Evolutionary conservation across 1,140 invertebrate species (phyloP).

Genomic region (Rhysida immarginata): DNA sequence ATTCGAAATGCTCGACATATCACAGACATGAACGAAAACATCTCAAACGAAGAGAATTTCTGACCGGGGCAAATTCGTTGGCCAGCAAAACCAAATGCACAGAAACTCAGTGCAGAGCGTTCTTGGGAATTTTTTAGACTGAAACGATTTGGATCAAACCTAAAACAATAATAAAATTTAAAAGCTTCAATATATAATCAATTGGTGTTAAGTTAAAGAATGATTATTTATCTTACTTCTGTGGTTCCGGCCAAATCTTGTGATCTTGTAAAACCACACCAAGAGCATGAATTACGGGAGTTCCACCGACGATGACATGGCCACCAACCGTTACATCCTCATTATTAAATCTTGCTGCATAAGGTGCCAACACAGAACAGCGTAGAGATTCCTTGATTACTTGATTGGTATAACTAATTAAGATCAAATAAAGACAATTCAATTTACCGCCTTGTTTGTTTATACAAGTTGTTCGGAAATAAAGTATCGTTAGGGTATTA

Average conservation of each 20-base stretch:
- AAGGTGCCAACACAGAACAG: conserved; percentile 24
- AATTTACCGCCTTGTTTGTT: too few species aligned
- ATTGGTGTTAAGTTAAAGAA: too few species aligned
- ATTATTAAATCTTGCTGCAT: conserved; percentile 23
- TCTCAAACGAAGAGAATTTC: conserved; percentile 21
- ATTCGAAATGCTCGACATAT: conserved; percentile 21
- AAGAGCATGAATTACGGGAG: conserved; percentile 27
- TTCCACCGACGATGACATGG: conserved; percentile 23
- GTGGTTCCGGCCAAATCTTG: conserved; percentile 21
- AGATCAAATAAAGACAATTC: too few species aligned
- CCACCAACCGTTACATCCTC: conserved; percentile 25
- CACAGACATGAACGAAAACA: conserved; percentile 16
- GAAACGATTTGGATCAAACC: conserved; percentile 30
- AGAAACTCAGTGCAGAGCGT: conserved; percentile 19
- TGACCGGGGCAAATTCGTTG: conserved; percentile 25
- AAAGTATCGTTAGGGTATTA: too few species aligned
- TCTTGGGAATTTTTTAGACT: conserved; percentile 13
- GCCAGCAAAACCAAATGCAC: conserved; percentile 28
- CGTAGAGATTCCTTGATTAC: conserved; percentile 27
- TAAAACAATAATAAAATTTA: neutral
- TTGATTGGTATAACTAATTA: conserved; percentile 19
- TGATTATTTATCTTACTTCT: too few species aligned
- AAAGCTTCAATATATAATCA: neutral
- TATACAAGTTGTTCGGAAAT: too few species aligned
- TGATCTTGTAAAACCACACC: conserved; percentile 24